A percentile compares a stretch with the other conserved stretches of the same genome.
Conservation (phyloP, 2,113 vertebrate genomes). For the Anolis carolinensis region DNA sequence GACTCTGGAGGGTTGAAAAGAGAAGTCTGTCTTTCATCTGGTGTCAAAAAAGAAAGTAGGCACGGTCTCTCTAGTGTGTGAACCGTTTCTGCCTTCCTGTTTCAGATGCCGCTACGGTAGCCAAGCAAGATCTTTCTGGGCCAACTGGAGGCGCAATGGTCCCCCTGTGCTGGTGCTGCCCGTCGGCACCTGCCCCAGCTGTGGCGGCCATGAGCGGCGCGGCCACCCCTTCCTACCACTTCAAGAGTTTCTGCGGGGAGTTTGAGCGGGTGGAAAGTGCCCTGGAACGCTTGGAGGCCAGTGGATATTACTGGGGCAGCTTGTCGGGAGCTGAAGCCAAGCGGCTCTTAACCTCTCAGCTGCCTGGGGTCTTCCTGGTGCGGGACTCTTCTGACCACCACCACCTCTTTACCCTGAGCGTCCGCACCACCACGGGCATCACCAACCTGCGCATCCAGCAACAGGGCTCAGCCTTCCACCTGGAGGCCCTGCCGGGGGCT, state of each 20-base stretch:
- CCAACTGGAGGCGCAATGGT: constrained; percentile 42
- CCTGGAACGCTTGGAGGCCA: constrained; percentile 51
- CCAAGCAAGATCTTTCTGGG: neutral
- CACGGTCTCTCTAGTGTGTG: neutral
- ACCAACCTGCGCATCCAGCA: constrained; percentile 59
- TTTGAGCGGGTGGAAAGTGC: constrained; percentile 53
- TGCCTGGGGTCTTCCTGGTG: constrained; percentile 54
- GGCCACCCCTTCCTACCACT: constrained; percentile 41
- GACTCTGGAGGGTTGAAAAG: neutral
- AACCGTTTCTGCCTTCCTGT: neutral
- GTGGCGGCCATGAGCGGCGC: constrained; percentile 41
- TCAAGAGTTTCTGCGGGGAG: constrained; percentile 55
- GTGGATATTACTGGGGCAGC: constrained; percentile 61
- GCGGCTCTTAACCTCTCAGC: constrained; percentile 48
- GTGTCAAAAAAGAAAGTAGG: neutral
- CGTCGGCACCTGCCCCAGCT: constrained; percentile 29
- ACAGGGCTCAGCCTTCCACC: constrained; percentile 45
- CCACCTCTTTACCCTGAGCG: constrained; percentile 57
- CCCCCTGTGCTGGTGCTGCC: constrained; percentile 49
- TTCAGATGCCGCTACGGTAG: constrained; percentile 21
- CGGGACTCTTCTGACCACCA: constrained; percentile 56
- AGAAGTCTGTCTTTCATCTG: neutral
- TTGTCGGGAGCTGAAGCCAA: constrained; percentile 56
- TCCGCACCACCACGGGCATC: constrained; percentile 54
- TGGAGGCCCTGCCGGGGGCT: constrained; percentile 50